Evolutionary conservation across 2,888 invertebrate genomes (phyloP), one percentile per base, ranked within the genome.

Genomic region (Lapara coniferarum): DNA sequence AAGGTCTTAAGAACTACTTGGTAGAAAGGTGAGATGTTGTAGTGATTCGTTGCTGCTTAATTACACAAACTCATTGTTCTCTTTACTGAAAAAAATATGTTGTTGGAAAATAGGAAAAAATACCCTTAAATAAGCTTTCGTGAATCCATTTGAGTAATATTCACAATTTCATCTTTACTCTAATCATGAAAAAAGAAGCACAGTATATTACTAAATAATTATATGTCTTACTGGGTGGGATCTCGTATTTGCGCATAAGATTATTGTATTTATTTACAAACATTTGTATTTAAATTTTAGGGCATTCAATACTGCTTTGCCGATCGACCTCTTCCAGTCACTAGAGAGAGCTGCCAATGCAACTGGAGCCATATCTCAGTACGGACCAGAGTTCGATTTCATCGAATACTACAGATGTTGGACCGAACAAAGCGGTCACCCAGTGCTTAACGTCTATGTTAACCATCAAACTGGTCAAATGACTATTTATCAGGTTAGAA

Each of bases 391-490:
- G 2, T 89, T 94, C 71, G 87, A 90, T 72, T 73, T 90, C 0
- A 76, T 89, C 6, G 89, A 92, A 3, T 93, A 92, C 74, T 93
- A 88, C 71, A 89, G 82, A 69, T 87, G 87, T 55, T 95, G 95
- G 84, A 95, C 95, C 76, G 93, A 94, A 44, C 94, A 95, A 76
- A 84, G 92, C 46, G 96, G 96, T 13, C 95, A 94, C 75, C 96
- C 96, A 0, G 87, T 96, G 0, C 80, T 96, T 2, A 92, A 86
- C 14, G 95, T 96, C 0, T 82, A 87, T 10, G 91, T 94, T 4
- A 83, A 95, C 76, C 93, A 94, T 59, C 75, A 75, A 0, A 90
- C 89, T 16, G 89, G 90, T 16, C 78, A 76, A 8, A 90, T 93
- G 82, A 85, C 76, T 0, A 80, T 95, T 56, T 84, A 83, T 0